Base-by-base conservation (phyloP, 2,113 vertebrate species). In the Salminus brasiliensis region DNA sequence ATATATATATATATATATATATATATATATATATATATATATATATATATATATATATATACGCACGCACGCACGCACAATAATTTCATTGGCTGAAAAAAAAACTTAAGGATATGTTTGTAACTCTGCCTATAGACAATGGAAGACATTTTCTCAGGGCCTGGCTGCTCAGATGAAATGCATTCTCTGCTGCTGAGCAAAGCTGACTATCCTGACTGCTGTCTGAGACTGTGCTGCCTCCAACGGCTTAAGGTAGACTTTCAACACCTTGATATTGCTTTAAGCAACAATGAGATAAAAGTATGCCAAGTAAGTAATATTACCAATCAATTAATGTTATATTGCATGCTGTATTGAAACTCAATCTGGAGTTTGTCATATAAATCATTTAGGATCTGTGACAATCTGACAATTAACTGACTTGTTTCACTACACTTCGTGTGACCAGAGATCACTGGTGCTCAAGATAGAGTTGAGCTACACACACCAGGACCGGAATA, bases 401-500 rank as follows among this genome's bases (percentile, higher is more conserved):
- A 18, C 6, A 49, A 49, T 16, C 15, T 2, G 1, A 47, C 5
- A 16, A 5, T 47, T 49, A 49, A 49, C 52, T 25, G 5, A n/a
- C 1, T 1, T 55, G 8, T 75, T 80, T 45, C 30, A n/a, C 32
- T 25, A 36, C 18, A 8, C 3, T 66, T 39, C 32, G 0, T 3
- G 11, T 85, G 6, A 81, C 10, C 79, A 96, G 95, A 82, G 81
- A 0, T 90, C 93, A 0, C 80, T 96, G 85, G 75, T 94, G 72
- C 92, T 96, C 78, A 92, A 86, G 74, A 76, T 95, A 87, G 90
- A 94, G 68, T 80, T 96, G 84, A 91, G 92, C 83, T 96, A 93
- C 87, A 93, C 90, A 34, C 84, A 78, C 30, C 49, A 1, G 12
- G 82, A 90, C 78, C 93, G 84, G 36, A 90, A 88, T 34, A 85